Conservation (phyloP, 2,888 invertebrate species). For the Timema cristinae region DNA sequence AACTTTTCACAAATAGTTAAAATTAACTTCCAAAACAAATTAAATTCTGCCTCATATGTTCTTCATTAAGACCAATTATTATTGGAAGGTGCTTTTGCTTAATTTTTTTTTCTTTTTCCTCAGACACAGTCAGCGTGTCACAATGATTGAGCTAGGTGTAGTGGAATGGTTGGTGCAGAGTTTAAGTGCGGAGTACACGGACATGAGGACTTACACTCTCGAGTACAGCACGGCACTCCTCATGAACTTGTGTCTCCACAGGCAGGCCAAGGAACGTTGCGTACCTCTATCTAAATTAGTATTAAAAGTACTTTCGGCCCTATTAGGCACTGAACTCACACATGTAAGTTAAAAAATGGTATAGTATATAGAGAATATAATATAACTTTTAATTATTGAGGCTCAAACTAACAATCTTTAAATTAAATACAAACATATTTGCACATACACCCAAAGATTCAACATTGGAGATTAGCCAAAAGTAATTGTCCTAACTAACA, state of each 20-base stretch:
- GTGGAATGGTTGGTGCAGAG: slow-evolving; percentile 57
- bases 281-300: slow-evolving; percentile 40
- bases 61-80: too few species aligned
- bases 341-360: slow-evolving; percentile 19
- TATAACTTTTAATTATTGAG: background rate
- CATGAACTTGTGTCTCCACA: slow-evolving; percentile 63
- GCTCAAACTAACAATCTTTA: background rate
- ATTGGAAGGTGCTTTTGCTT: too few species aligned
- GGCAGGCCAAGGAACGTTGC: slow-evolving; percentile 46
- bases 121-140: slow-evolving; percentile 53
- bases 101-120: slow-evolving; percentile 18
- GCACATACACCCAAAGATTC: too few species aligned
- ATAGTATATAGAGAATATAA: background rate
- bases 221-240: slow-evolving; percentile 63
- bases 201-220: slow-evolving; percentile 53
- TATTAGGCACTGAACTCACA: slow-evolving; percentile 39
- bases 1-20: too few species aligned
- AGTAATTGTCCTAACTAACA: too few species aligned
- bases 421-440: background rate
- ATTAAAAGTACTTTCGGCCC: slow-evolving; percentile 45
- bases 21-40: too few species aligned
- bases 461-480: too few species aligned
- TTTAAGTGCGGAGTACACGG: slow-evolving; percentile 46
- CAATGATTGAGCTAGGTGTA: slow-evolving; percentile 58
- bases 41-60: too few species aligned